Evolutionary conservation across 2,797 vertebrate species (phyloP).

Genomic region (Galagoides demidoff): DNA sequence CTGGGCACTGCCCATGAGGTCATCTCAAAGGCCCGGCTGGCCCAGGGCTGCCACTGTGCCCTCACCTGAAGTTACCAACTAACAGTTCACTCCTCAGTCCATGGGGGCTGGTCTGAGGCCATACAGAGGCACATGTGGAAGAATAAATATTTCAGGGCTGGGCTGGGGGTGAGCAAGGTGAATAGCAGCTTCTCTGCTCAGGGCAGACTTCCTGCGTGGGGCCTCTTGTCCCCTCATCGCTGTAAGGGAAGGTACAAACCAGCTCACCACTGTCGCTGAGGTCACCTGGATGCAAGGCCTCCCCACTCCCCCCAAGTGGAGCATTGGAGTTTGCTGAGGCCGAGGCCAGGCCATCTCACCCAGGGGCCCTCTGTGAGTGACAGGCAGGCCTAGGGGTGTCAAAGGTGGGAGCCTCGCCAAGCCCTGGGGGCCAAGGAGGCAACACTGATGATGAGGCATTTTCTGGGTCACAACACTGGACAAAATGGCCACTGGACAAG

Average conservation of each 20-base stretch:
- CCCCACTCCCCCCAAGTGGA: neutral
- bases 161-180: slow-evolving; percentile 63
- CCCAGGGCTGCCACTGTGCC: slow-evolving; percentile 68
- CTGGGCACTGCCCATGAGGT: slow-evolving; percentile 78
- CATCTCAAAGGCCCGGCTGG: slow-evolving; percentile 8
- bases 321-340: neutral
- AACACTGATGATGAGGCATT: too few species aligned
- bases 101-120: neutral
- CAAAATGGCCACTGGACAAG: too few species aligned
- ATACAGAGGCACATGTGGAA: slow-evolving; percentile 1
- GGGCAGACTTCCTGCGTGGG: neutral
- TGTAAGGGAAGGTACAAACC: neutral
- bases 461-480: too few species aligned
- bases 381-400: neutral
- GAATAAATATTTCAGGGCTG: neutral
- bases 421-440: neutral
- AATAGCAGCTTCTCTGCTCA: neutral
- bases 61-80: slow-evolving; percentile 33
- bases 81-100: neutral
- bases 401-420: neutral
- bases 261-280: rapidly evolving
- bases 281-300: neutral
- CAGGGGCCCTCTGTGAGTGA: neutral
- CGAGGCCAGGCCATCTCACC: neutral
- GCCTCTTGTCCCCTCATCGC: too few species aligned